Evolutionary conservation across 2,797 vertebrate genomes (phyloP), one percentile per base, ranked within the genome.

Genomic region (Coluber constrictor): DNA sequence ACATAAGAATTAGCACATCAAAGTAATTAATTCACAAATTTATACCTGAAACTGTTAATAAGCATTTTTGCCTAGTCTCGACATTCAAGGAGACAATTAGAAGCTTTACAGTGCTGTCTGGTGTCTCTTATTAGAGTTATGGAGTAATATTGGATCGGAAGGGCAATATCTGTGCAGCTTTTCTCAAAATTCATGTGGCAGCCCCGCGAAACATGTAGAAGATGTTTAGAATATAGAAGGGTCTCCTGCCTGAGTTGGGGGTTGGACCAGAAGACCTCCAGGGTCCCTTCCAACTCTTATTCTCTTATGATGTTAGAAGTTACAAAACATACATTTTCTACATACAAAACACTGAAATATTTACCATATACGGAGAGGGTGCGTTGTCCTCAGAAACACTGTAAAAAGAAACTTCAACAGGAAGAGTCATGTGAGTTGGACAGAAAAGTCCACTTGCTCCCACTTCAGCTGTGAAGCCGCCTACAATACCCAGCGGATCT

Each of bases 361-460:
- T 98, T 97, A 99, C 99, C 99, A 99, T 99, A 94, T 99, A 99
- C 93, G 99, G 99, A 97, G 99, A 99, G 92, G 99, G 99, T 86
- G 99, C 99, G 7, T 99, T 99, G 97, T 99, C 99, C 93, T 99
- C 99, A 0, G 99, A 99, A 97, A 99, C 99, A 1, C 99, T 99
- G 98, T 99, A 99, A 98, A 99, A 99, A 0, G 98, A 99, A 97
- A 99, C 99, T 87, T 99, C 99, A 61, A 99, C 99, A 23, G 99
- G 99, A 96, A 99, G 98, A 96, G 98, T 99, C 98, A 99, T 98
- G 97, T 99, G 99, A 29, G 99, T 99, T 92, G 99, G 99, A 97
- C 99, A 99, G 95, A 99, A 99, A 91, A 98, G 97, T 92, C 99
- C 99, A 3, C 99, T 99, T 79, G 99, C 99, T 86, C 99, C 99